phyloP scores from a whole-genome alignment of 2,113 vertebrate genomes.

The Boulengeromyrus knoepffleri region DNA sequence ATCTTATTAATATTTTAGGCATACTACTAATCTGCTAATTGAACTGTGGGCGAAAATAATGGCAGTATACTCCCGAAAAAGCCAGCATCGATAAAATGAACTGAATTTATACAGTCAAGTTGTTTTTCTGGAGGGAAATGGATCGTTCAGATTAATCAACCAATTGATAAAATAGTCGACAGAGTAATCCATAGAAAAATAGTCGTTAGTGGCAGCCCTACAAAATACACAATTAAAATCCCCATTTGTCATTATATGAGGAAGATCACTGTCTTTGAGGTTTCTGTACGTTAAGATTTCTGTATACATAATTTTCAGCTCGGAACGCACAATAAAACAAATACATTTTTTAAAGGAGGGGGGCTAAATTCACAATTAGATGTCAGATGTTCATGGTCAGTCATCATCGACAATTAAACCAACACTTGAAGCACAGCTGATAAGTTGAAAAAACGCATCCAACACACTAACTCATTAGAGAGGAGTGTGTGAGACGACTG shows the following conservation, averaged over 20 bases:
- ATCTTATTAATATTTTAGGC: no score
- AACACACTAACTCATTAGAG: not conserved
- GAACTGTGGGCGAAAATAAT: no score
- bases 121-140: no score
- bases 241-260: not conserved
- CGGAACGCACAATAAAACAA: not conserved
- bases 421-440: not conserved
- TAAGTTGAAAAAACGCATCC: not conserved
- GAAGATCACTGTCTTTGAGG: not conserved
- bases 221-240: not conserved
- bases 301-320: not conserved
- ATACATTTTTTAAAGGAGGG: not conserved
- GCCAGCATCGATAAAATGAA: no score
- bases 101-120: no score
- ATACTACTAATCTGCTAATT: no score
- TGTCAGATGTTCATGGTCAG: not conserved
- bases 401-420: not conserved
- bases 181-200: no score
- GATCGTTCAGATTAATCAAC: no score
- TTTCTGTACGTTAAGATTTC: not conserved
- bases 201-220: no score
- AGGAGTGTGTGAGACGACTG: not conserved
- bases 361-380: not conserved
- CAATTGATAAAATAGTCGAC: no score
- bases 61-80: no score